phyloP scores from a whole-genome alignment of 2,113 vertebrate genomes.

The Struthidea cinerea region DNA sequence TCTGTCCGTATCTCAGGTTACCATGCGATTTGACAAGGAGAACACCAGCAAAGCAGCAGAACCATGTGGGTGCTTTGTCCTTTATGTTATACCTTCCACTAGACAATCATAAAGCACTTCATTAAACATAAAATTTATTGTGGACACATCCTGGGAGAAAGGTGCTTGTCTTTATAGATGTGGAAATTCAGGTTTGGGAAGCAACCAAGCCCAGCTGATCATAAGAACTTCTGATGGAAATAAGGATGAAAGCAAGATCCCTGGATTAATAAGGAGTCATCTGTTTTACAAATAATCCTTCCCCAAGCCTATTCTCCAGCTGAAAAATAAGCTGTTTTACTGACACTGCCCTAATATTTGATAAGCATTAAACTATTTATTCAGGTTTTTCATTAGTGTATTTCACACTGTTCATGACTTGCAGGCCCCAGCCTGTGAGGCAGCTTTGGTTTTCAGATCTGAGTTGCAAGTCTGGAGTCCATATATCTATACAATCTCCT shows the following conservation, averaged over 20 bases:
- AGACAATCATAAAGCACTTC: neutral
- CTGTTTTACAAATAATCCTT: neutral
- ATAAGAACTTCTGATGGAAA: neutral
- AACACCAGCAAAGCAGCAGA: neutral
- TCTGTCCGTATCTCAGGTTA: accelerated
- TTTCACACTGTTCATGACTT: neutral
- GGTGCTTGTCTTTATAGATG: neutral
- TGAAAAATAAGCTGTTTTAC: neutral
- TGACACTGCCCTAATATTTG: neutral
- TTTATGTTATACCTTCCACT: neutral
- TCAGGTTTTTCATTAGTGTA: neutral
- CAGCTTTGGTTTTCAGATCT: neutral
- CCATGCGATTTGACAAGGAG: neutral
- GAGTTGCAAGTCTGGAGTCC: neutral
- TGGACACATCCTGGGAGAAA: neutral
- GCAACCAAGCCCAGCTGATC: neutral
- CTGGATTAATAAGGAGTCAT: neutral
- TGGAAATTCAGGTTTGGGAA: neutral
- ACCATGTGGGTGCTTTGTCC: neutral
- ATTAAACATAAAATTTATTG: neutral
- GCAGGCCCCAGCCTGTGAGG: neutral
- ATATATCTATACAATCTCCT: accelerated
- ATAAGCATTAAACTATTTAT: neutral
- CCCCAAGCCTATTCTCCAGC: neutral
- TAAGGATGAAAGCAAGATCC: neutral